Base-by-base conservation (phyloP, 1,140 invertebrate genomes). In the Oryzaephilus surinamensis region DNA sequence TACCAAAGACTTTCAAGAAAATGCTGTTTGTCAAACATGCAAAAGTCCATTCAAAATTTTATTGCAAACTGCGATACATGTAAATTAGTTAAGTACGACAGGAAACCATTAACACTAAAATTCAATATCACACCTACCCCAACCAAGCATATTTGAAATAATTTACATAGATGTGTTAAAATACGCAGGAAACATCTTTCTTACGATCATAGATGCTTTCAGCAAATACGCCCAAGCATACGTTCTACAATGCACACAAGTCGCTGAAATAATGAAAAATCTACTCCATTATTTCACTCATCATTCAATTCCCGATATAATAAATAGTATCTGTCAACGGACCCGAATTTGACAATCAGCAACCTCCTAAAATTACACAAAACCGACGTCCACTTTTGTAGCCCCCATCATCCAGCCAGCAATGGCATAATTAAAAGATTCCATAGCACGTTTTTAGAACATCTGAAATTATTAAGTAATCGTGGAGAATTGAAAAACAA, bases 21-120 rank as follows among this genome's bases (percentile, higher is more conserved):
- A 12, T 45, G 34, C 13, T 48, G 41, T 34, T 63, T 59, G 54
- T 57, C 59, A 14, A 56, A 54, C 13, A 57, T 64, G 48, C 38
- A 57, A 21, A 41, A 45, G 19, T 35, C 46, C 19, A 46, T 56
- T 12, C 26, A 29, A 36, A 41, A 45, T 11, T 51, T 35, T 29
- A 35, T 55, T 13, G 50, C 50, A 36, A 16, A 24, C 16, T 53
- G 52, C 27, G 42, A 52, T 28, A 47, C 48, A 11, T 57, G 50
- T 26, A 39, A 54, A 43, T 31, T 15, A 38, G 4, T 29, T 2
- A 58, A 60, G 47, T 57, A 57, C 26, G 52, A 57, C n/a, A 48
- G 55, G 43, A 36, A 50, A 6, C 56, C 53, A 12, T 37, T 35
- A 3, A 54, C 53, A 41, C 23, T 50, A 33, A 33, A 43, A 38